Percentiles rank a stretch among this genome's conserved stretches.
phyloP scores from a whole-genome alignment of 2,797 vertebrate species.

The Smutsia gigantea region DNA sequence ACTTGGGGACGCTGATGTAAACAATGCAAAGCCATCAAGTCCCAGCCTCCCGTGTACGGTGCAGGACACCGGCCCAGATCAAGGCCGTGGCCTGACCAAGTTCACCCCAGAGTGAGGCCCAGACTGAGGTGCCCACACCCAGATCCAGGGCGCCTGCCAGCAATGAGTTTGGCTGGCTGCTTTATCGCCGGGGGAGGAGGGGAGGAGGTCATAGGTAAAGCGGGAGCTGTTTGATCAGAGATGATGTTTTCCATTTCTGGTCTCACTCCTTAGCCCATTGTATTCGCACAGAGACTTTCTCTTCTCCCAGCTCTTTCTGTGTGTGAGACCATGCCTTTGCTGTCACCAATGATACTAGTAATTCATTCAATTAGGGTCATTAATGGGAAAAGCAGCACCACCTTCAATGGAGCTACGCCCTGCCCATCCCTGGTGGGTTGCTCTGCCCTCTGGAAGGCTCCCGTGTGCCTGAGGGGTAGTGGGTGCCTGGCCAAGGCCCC shows the following conservation, averaged over 20 bases:
- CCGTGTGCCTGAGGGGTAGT: background rate
- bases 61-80: too few species aligned
- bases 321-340: background rate
- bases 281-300: background rate
- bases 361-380: background rate
- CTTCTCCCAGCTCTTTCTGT: background rate
- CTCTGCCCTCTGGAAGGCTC: accelerated
- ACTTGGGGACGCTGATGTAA: background rate
- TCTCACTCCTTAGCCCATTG: too few species aligned
- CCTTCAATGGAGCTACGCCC: too few species aligned
- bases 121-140: too few species aligned
- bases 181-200: too few species aligned
- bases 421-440: too few species aligned
- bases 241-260: accelerated
- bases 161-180: too few species aligned
- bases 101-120: background rate
- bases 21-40: background rate
- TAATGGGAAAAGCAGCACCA: too few species aligned
- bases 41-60: background rate
- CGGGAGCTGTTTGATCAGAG: background rate
- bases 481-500: background rate
- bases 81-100: background rate
- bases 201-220: background rate
- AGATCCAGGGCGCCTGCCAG: too few species aligned
- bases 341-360: too few species aligned